Base-by-base conservation (phyloP, 2,888 invertebrate species). In the Thereva unica region DNA sequence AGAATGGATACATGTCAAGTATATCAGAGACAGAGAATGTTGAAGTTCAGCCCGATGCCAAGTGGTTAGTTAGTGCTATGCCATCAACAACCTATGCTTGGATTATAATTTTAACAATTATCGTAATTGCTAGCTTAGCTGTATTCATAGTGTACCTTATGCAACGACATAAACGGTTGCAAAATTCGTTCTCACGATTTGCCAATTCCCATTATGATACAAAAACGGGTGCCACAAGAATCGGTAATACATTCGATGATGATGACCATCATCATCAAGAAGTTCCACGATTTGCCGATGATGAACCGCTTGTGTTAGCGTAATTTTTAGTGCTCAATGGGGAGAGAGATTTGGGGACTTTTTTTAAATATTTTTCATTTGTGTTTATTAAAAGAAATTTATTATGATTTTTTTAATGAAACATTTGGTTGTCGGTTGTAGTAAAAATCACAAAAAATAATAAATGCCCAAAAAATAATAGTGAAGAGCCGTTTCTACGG, bases 281-380 rank as follows among this genome's bases (percentile, higher is more conserved):
- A 72, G 93, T 95, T 76, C 88, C 90, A 77, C 93, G 72, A 64
- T 95, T 95, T 81, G 92, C 94, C 0, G 96, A 95, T 79, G 95
- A 95, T 80, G 96, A 95, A 82, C 95, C 95, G 66, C 84, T 96
- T 73, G 94, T 96, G 74, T 91, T 95, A 78, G 93, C 94, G 74
- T 95, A 85, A 87, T 75, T 52, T 49, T 12, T 9, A 40, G 23
- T 40, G 9, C 23, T 12, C n/a, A 61, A 34, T 35, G 61, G 61
- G 38, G 61, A 61, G 61, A 61, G 61, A 61, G 50, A 61, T 50
- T 38, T 40, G 61, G 50, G 61, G 61, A 61, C 61, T 61, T 34
- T 61, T 61, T 61, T 61, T 37, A 38, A 53, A 38, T 40, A 50
- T 59, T 23, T 23, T 23, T 23, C 23, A 53, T 38, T 49, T 6